A percentile compares a stretch with the other conserved stretches of the same genome.
Evolutionary conservation across 2,797 vertebrate genomes (phyloP).

Genomic region (Saxicola maurus): DNA sequence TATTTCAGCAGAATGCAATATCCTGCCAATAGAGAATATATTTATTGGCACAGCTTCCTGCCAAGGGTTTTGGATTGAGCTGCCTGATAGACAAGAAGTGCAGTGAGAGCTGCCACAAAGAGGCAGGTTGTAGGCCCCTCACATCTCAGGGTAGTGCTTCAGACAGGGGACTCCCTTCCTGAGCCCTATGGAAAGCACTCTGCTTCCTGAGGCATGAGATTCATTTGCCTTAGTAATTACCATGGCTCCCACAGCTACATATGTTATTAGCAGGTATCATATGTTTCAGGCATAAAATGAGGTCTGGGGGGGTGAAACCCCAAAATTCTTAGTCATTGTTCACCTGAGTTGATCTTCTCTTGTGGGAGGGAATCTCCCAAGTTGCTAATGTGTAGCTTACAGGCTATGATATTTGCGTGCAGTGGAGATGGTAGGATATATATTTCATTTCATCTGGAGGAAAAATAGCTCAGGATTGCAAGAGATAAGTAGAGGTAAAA

Average conservation of each 20-base stretch:
- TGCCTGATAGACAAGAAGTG: background rate
- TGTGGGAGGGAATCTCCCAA: background rate
- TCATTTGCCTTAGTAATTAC: background rate
- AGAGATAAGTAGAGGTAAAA: conserved; percentile 32
- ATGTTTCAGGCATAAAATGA: background rate
- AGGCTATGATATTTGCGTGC: background rate
- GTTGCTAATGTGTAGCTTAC: background rate
- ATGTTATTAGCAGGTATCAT: background rate
- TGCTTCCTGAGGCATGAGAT: background rate
- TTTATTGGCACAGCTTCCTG: conserved; percentile 29
- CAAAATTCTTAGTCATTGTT: background rate
- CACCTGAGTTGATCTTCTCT: background rate
- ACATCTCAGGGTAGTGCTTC: background rate
- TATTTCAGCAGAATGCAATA: conserved; percentile 48
- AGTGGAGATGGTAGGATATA: background rate
- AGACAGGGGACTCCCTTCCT: background rate
- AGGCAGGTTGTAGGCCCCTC: background rate
- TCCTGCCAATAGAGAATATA: conserved; percentile 45
- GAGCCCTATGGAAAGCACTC: background rate
- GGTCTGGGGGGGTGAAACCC: background rate
- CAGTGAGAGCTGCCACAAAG: rapidly evolving
- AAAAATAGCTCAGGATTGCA: conserved; percentile 38
- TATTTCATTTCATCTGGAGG: conserved; percentile 35
- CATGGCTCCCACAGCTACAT: background rate
- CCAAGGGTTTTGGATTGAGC: conserved; percentile 15